Conservation (phyloP, 2,113 vertebrate genomes). For the Pan paniscus region DNA sequence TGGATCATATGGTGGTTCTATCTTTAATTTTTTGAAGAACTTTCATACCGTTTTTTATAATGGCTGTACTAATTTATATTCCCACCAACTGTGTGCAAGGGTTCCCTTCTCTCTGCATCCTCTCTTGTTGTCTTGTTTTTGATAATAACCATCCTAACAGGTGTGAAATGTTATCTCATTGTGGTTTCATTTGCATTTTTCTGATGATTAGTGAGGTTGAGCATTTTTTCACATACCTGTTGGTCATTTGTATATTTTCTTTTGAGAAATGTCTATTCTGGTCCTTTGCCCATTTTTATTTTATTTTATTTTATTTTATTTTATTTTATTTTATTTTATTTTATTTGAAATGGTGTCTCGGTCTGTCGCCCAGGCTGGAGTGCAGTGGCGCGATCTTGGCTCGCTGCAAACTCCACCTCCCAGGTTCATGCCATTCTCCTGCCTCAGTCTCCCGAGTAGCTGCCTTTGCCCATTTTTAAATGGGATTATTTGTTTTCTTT, state of each 20-base stretch:
- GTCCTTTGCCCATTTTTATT: not conserved
- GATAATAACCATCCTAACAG: not conserved
- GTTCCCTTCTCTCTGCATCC: not conserved
- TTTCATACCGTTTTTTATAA: not conserved
- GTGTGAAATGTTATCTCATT: not conserved
- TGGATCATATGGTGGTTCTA: not conserved
- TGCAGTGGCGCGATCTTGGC: too few species aligned
- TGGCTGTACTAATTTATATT: not conserved
- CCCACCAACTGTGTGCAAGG: not conserved
- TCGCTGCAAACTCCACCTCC: too few species aligned
- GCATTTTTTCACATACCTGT: not conserved
- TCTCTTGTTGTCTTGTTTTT: not conserved
- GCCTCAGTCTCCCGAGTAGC: too few species aligned
- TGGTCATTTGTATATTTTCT: not conserved
- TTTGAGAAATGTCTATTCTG: not conserved
- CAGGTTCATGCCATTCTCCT: too few species aligned
- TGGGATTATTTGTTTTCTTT: not conserved
- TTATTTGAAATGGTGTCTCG: too few species aligned
- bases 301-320: too few species aligned
- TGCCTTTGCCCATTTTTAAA: not conserved
- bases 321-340: too few species aligned
- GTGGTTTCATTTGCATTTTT: constrained; percentile 19
- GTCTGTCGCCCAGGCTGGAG: too few species aligned
- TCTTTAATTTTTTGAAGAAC: not conserved
- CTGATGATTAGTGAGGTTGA: not conserved